Conservation (phyloP, 1,140 invertebrate genomes). For the Calliopsis andreniformis region DNA sequence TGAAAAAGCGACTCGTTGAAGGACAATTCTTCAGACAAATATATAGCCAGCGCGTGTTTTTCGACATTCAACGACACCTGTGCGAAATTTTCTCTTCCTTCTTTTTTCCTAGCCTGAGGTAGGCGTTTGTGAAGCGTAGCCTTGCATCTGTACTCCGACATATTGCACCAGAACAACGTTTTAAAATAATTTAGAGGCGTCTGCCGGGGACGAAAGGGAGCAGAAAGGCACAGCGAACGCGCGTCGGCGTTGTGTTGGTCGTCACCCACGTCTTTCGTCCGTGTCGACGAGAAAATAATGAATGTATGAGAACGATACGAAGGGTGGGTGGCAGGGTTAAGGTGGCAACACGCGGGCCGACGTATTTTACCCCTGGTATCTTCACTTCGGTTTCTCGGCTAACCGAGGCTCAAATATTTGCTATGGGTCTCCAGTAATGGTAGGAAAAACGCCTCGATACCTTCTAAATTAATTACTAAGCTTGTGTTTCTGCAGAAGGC, state of each 20-base stretch:
- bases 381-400: constrained; percentile 18
- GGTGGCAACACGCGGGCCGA: constrained; percentile 47
- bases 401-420: neutral
- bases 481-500: too few relatives aligned
- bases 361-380: constrained; percentile 47
- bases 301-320: constrained; percentile 47
- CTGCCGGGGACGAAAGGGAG: constrained; percentile 7
- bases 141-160: constrained; percentile 34
- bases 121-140: constrained; percentile 14
- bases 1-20: constrained; percentile 27
- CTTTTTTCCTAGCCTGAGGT: neutral
- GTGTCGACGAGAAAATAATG: constrained; percentile 60
- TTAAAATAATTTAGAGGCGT: constrained; percentile 65
- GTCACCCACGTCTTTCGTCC: constrained; percentile 20
- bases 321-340: constrained; percentile 20
- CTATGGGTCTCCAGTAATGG: neutral
- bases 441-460: neutral
- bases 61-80: constrained; percentile 60
- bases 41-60: constrained; percentile 54
- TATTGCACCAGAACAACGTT: constrained; percentile 57
- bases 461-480: too few relatives aligned
- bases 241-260: constrained; percentile 27
- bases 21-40: constrained; percentile 56
- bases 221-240: neutral
- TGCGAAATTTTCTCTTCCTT: constrained; percentile 26